Base-by-base conservation (phyloP, 2,113 vertebrate genomes). In the Chiloscyllium plagiosum region DNA sequence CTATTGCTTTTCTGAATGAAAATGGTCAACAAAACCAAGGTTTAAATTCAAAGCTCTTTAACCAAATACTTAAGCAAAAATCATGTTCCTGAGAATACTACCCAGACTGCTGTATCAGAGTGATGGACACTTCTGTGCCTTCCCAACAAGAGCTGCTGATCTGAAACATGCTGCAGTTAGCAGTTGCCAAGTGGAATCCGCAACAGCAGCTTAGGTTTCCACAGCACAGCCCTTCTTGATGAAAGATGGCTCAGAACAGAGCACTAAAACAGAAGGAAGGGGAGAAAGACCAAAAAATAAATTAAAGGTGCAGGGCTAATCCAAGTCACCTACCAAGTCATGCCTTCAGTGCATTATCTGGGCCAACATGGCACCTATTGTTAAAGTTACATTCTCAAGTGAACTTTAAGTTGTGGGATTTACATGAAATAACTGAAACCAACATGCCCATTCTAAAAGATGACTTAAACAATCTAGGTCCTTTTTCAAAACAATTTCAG, bases 181-280 rank as follows among this genome's bases (percentile, higher is more conserved):
- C 85, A 52, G 50, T 83, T 83, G 80, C 37, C 80, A 83, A 87
- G 85, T 87, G 85, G 85, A 87, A 26, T 87, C 85, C 24, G 52
- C 42, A 52, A 52, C 85, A 24, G 52, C 85, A 87, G 85, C 50
- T 87, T 87, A 47, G 85, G 50, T 87, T 52, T 50, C 85, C 52
- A 52, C 1, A 24, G 24, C 85, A 87, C 24, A 50, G 85, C 50
- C 85, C 47, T 47, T 24, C 42, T 52, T 87, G 85, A 2, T 50
- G 24, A 87, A 87, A 83, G 78, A 83, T 20, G 29, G 47, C 80
- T 83, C 15, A 29, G 22, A 12, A 17, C 85, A 7, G 85, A 52
- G 85, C 19, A 52, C 85, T 87, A 52, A 87, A 87, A 47, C 52
- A 22, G 85, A 87, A 87, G 42, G 5, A 87, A 42, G 85, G 85